Percentiles rank a stretch among this genome's conserved stretches.
Conservation (phyloP, 2,797 vertebrate species). For the Silurus aristotelis region DNA sequence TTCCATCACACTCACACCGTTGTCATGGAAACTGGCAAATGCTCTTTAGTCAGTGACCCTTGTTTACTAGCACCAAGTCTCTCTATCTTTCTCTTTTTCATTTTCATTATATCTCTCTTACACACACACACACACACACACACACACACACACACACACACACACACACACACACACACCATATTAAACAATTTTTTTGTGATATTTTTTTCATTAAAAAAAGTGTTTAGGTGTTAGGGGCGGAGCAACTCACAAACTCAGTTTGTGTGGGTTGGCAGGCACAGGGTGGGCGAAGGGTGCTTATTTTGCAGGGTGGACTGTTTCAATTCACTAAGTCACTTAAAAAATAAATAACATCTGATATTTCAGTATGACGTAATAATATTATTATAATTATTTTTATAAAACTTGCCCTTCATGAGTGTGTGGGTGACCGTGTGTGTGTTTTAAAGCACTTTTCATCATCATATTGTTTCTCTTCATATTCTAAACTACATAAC, state of each 20-base stretch:
- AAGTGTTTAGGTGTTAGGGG: not conserved
- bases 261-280: no score
- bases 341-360: not conserved
- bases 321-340: not conserved
- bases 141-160: not conserved
- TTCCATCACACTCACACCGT: constrained; percentile 7
- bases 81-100: not conserved
- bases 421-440: no score
- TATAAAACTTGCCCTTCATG: no score
- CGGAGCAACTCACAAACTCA: not conserved
- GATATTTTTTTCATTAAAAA: not conserved
- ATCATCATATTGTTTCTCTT: no score
- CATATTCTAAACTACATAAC: no score
- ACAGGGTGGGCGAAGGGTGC: not conserved
- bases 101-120: not conserved
- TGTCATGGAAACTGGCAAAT: constrained; percentile 17
- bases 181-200: not conserved
- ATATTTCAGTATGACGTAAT: not conserved
- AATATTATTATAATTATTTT: not conserved
- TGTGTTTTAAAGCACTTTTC: no score
- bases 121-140: not conserved
- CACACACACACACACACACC: not conserved
- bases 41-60: constrained; percentile 13
- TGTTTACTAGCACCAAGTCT: not conserved
- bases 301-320: no score